These are phyloP conservation scores for Prolemur simus DNA, from an alignment of 2,113 vertebrate genomes.

Conservation along the genomic window DNA sequence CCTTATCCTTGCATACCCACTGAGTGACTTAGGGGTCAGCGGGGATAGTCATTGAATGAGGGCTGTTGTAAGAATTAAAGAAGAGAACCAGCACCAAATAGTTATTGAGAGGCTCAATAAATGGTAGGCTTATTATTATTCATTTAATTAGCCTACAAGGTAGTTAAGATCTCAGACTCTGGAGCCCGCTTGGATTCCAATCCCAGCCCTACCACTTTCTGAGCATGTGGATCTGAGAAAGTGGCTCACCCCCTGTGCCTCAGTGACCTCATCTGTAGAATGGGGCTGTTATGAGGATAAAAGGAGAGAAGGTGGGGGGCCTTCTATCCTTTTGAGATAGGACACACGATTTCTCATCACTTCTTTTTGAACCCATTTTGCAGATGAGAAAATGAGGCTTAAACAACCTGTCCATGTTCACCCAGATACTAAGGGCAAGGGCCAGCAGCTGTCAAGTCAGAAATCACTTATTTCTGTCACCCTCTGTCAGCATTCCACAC, in stretches of 20 bases:
- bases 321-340: too few relatives aligned
- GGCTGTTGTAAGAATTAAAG: neutral
- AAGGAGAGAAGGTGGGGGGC: neutral
- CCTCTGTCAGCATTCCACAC: neutral
- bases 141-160: neutral
- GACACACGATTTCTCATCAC: rapidly evolving
- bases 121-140: neutral
- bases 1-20: neutral
- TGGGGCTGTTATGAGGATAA: neutral
- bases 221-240: neutral
- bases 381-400: neutral
- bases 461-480: neutral
- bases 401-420: neutral
- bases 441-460: neutral
- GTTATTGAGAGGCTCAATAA: neutral
- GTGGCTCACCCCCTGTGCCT: neutral
- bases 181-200: neutral
- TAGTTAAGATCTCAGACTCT: neutral
- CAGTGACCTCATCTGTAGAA: neutral
- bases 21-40: neutral
- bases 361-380: neutral
- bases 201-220: neutral
- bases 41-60: neutral
- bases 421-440: neutral
- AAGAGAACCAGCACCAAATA: neutral